Percentiles rank a stretch among this genome's conserved stretches.
Conservation (phyloP, 2,888 invertebrate species). For the Agrilus cyanescens region DNA sequence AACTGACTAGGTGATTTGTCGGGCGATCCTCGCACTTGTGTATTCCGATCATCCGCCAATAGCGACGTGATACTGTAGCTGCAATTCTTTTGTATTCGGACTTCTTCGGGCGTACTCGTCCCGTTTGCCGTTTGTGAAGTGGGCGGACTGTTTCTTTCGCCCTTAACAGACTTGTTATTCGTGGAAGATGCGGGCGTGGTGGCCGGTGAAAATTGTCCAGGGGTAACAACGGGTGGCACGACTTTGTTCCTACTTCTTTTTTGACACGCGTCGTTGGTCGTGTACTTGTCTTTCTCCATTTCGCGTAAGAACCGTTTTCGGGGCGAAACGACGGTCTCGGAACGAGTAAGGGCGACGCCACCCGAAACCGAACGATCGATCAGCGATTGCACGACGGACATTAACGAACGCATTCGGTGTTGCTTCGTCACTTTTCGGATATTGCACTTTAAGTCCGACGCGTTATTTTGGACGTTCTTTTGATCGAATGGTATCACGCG, state of each 20-base stretch:
- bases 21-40: constrained; percentile 28
- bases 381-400: constrained; percentile 27
- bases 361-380: constrained; percentile 23
- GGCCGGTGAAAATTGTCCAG: constrained; percentile 20
- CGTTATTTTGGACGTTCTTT: constrained; percentile 17
- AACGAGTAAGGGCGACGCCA: constrained; percentile 20
- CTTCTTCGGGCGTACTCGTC: constrained; percentile 14
- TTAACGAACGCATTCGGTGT: constrained; percentile 20
- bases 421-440: constrained; percentile 16
- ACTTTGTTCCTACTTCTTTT: constrained; percentile 28
- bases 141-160: constrained; percentile 20
- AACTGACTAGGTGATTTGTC: constrained; percentile 31
- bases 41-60: constrained; percentile 47
- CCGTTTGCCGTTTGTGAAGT: constrained; percentile 18
- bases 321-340: constrained; percentile 57
- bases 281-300: constrained; percentile 44
- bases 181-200: constrained; percentile 17
- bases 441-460: constrained; percentile 16
- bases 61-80: constrained; percentile 80
- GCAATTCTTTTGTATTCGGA: constrained; percentile 35
- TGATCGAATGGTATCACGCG: constrained; percentile 15
- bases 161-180: constrained; percentile 18
- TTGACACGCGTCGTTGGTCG: constrained; percentile 24
- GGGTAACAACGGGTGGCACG: constrained; percentile 15
- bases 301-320: constrained; percentile 72